A percentile compares a stretch with the other conserved stretches of the same genome.
Conservation (phyloP, 2,888 invertebrate genomes). For the Tuta absoluta region DNA sequence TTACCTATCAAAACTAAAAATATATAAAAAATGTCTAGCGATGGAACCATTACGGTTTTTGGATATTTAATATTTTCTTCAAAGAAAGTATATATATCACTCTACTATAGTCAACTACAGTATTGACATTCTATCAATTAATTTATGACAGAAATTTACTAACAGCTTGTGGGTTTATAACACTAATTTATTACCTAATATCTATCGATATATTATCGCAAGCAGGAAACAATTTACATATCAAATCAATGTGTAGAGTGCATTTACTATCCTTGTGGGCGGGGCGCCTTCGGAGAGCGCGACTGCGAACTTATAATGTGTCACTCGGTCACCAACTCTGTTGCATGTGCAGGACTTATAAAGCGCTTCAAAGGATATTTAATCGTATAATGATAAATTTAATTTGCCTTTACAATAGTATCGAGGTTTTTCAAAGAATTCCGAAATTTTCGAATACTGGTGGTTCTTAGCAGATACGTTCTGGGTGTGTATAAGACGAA, state of each 20-base stretch:
- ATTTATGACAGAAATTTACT: background rate
- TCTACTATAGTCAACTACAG: background rate
- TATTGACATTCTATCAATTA: background rate
- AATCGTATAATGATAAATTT: no score
- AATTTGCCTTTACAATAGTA: no score
- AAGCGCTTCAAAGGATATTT: background rate
- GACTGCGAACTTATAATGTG: slow-evolving; percentile 1
- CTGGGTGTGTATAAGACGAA: no score
- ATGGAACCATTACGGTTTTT: no score
- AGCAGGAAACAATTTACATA: slow-evolving; percentile 24
- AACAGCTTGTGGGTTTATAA: background rate
- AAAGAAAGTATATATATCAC: background rate
- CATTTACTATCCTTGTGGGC: background rate
- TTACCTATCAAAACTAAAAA: background rate
- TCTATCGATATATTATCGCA: background rate
- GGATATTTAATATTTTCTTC: background rate
- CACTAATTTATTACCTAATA: background rate
- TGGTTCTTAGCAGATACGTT: no score
- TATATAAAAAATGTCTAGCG: no score
- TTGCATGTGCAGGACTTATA: background rate
- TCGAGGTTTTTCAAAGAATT: no score
- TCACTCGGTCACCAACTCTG: background rate
- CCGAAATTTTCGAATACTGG: no score
- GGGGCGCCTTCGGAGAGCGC: background rate
- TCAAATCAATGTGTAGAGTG: background rate